phyloP scores from a whole-genome alignment of 2,888 invertebrate genomes.

The Yponomeuta plumbellus region DNA sequence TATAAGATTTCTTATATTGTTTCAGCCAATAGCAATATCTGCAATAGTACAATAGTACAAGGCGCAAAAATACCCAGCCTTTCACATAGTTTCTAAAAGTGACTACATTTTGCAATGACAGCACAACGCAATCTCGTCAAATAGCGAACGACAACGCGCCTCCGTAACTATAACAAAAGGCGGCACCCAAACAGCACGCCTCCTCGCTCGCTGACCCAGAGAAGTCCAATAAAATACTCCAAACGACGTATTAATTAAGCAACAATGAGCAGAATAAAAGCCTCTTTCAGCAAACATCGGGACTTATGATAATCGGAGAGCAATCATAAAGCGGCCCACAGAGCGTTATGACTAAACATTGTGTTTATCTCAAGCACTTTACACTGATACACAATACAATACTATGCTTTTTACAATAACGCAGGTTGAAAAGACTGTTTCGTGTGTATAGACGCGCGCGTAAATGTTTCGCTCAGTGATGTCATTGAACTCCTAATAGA shows the following conservation, averaged over 20 bases:
- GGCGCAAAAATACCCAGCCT: too few relatives aligned
- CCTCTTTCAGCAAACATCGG: slow-evolving; percentile 38
- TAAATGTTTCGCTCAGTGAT: slow-evolving; percentile 43
- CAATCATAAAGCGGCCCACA: slow-evolving; percentile 50
- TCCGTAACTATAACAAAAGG: slow-evolving; percentile 15
- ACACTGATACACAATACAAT: slow-evolving; percentile 48
- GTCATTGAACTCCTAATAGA: slow-evolving; percentile 44
- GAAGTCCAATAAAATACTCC: slow-evolving; percentile 46
- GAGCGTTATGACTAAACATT: slow-evolving; percentile 41
- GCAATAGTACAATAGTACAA: too few relatives aligned
- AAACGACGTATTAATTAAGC: slow-evolving; percentile 55
- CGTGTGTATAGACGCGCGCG: slow-evolving; percentile 45
- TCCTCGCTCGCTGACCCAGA: slow-evolving; percentile 53
- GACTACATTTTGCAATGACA: neutral
- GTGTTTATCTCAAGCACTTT: slow-evolving; percentile 54
- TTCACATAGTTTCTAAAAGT: neutral
- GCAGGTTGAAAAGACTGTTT: slow-evolving; percentile 49
- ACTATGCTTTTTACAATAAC: slow-evolving; percentile 48
- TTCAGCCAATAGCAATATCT: too few relatives aligned
- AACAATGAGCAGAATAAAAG: slow-evolving; percentile 54
- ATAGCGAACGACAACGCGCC: slow-evolving; percentile 11
- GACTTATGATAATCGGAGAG: slow-evolving; percentile 49
- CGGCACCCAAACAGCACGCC: slow-evolving; percentile 41
- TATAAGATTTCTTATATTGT: too few relatives aligned
- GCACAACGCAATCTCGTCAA: neutral